These are phyloP conservation scores for Melanotaenia trifasciata DNA, from an alignment of 2,797 vertebrate genomes.

Conservation along the genomic window DNA sequence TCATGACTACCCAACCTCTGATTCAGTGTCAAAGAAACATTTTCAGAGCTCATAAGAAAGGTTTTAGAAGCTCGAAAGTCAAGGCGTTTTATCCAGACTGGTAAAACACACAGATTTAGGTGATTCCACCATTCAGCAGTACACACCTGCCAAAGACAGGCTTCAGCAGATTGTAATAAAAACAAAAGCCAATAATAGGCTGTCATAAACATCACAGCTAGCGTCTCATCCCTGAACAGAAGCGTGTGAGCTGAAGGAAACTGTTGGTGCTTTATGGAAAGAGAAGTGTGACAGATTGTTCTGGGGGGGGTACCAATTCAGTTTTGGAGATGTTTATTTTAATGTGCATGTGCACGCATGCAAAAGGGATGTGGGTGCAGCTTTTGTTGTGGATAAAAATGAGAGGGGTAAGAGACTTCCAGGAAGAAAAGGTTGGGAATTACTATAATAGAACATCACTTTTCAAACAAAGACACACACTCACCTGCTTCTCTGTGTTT, in stretches of 20 bases:
- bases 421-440: not conserved
- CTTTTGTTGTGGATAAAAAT: not conserved
- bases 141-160: not conserved
- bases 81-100: not conserved
- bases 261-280: not conserved
- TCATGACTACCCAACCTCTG: no score
- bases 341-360: conserved; percentile 1
- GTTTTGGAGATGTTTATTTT: not conserved
- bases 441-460: not conserved
- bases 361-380: not conserved
- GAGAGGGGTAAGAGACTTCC: not conserved
- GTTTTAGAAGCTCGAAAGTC: not conserved
- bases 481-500: conserved; percentile 51
- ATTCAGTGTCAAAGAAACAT: not conserved
- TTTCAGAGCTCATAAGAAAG: not conserved
- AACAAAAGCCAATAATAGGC: not conserved
- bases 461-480: conserved; percentile 10
- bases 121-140: not conserved
- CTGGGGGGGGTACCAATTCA: not conserved
- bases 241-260: not conserved
- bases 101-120: not conserved
- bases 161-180: not conserved
- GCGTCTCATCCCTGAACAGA: not conserved
- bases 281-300: not conserved
- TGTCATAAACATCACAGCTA: not conserved